Percentiles rank a stretch among this genome's conserved stretches.
Conservation (phyloP, 1,140 invertebrate species). For the Parapsyche elsis region DNA sequence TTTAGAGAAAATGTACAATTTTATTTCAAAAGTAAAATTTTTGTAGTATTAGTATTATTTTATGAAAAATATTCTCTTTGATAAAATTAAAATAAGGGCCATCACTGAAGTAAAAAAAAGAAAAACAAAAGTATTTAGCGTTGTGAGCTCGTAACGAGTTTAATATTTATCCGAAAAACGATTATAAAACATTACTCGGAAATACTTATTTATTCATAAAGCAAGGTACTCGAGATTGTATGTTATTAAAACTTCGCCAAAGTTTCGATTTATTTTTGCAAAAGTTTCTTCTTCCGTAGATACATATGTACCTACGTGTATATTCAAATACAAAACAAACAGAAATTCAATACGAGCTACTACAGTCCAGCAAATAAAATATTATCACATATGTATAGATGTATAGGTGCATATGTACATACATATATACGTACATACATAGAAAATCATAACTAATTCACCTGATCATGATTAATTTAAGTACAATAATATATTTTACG, state of each 20-base stretch:
- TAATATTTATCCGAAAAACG: background rate
- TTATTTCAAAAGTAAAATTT: too few species aligned
- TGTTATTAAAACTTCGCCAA: slow-evolving; percentile 2
- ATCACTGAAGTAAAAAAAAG: too few species aligned
- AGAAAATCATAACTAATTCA: background rate
- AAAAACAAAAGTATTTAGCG: too few species aligned
- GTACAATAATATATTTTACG: too few species aligned
- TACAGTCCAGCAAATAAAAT: background rate
- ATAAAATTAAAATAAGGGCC: too few species aligned
- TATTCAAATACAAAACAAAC: background rate
- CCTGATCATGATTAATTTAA: background rate
- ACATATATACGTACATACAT: background rate
- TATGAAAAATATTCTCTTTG: too few species aligned
- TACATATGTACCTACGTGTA: too few species aligned
- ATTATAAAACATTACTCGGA: background rate
- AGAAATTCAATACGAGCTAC: background rate
- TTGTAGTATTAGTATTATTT: too few species aligned
- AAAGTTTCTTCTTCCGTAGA: background rate
- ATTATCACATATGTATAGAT: background rate
- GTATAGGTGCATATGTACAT: background rate
- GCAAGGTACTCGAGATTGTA: background rate
- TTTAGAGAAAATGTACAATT: too few species aligned
- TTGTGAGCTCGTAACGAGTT: background rate
- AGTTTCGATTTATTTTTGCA: background rate
- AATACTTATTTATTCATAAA: slow-evolving; percentile 12